Conservation (phyloP, 2,797 vertebrate species). For the Phrynocephalus guinanensis region DNA sequence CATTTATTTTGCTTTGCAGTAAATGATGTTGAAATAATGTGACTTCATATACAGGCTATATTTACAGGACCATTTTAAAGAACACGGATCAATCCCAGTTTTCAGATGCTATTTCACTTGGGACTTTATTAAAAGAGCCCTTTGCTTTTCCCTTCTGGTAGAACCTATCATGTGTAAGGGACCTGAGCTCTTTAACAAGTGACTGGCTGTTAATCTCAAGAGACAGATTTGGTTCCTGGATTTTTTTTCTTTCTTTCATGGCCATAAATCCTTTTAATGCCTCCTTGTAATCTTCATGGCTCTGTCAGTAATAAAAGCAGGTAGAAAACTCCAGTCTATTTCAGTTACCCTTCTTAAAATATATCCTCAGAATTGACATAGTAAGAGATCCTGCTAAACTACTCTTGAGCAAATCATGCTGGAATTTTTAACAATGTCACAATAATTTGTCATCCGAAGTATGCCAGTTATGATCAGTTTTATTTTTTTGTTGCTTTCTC, state of each 20-base stretch:
- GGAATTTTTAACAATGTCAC: background rate
- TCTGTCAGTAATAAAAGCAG: background rate
- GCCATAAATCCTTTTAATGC: constrained; percentile 10
- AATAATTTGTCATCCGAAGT: background rate
- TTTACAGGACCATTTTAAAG: constrained; percentile 9
- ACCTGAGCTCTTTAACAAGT: background rate
- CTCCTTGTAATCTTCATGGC: constrained; percentile 19
- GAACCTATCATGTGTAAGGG: background rate
- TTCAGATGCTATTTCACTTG: constrained; percentile 9
- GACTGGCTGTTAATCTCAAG: background rate
- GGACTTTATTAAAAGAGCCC: constrained; percentile 12
- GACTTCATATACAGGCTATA: constrained; percentile 6
- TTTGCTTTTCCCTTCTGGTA: background rate
- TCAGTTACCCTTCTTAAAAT: background rate
- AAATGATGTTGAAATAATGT: background rate
- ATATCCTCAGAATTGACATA: background rate
- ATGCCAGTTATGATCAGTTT: background rate
- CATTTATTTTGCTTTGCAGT: background rate
- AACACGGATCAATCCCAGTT: background rate
- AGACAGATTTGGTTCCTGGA: background rate
- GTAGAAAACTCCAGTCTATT: constrained; percentile 9
- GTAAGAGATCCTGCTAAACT: background rate
- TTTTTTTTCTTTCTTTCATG: background rate
- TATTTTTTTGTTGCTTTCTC: constrained; percentile 11
- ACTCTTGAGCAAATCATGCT: background rate